Evolutionary conservation across 2,888 invertebrate species (phyloP).

Genomic region (Apodemia mormo): DNA sequence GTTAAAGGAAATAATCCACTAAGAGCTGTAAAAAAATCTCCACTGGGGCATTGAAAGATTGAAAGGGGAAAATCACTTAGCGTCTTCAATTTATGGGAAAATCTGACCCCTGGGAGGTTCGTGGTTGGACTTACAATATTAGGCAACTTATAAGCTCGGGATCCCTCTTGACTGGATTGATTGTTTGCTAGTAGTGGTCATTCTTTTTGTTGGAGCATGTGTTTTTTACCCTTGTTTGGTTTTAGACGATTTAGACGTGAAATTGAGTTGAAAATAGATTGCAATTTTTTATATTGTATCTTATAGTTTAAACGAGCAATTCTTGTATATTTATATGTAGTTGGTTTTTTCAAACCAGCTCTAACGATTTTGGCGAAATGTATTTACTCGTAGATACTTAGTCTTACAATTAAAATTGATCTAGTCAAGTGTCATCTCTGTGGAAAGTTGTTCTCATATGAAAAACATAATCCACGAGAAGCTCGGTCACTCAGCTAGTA

Average conservation of each 20-base stretch:
- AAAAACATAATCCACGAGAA: too few relatives aligned
- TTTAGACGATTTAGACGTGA: conserved; percentile 18
- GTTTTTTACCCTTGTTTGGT: conserved; percentile 22
- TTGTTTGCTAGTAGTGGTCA: conserved; percentile 39
- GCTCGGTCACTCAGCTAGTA: too few relatives aligned
- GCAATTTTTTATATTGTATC: background rate
- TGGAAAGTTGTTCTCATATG: too few relatives aligned
- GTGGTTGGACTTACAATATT: conserved; percentile 79
- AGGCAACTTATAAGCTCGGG: conserved; percentile 70
- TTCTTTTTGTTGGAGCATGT: conserved; percentile 39
- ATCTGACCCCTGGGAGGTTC: conserved; percentile 73
- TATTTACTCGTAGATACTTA: too few relatives aligned
- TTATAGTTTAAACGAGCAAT: too few relatives aligned
- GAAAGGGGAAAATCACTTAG: conserved; percentile 79
- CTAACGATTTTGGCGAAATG: too few relatives aligned
- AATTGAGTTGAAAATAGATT: conserved; percentile 11
- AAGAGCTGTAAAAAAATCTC: conserved; percentile 58
- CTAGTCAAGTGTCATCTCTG: too few relatives aligned
- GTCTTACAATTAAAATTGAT: too few relatives aligned
- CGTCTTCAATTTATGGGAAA: conserved; percentile 73
- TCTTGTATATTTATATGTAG: too few relatives aligned
- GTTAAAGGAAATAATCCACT: conserved; percentile 31
- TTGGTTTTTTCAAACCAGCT: too few relatives aligned
- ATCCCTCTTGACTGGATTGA: conserved; percentile 46
- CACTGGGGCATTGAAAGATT: conserved; percentile 76